Base-by-base conservation (phyloP, 2,888 invertebrate species). In the Drosophila silvestris region DNA sequence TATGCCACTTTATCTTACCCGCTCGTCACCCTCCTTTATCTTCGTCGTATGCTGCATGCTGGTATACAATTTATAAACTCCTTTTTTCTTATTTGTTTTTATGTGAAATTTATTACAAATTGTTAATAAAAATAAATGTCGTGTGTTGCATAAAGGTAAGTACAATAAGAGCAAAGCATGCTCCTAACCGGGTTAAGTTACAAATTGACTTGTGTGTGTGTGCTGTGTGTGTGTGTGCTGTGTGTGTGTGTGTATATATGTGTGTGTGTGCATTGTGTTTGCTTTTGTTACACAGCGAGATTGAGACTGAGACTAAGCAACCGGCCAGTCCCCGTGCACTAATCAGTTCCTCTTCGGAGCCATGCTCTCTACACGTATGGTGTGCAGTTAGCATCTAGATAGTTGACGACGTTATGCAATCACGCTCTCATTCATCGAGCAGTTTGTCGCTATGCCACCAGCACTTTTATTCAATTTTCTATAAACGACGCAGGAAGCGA, bases 401-500 rank as follows among this genome's bases (percentile, higher is more conserved):
- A 57, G 32, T 37, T 19, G 33, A 44, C 53, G 33, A 63, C 59
- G 51, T 62, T 47, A 79, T 85, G 74, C 85, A 86, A 86, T 86
- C 90, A 86, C 81, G 79, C 83, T 83, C 89, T 90, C 81, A 85
- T 85, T 85, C 85, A 90, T 76, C 81, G 79, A 63, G 54, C 78
- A 71, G 90, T 90, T 86, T 86, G 85, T 86, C 85, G 89, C 90
- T 85, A 88, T 88, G 90, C 82, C 83, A 82, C 70, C 83, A 83
- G 90, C 78, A 88, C 79, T 88, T 85, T 86, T 83, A 90, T 86
- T 86, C 89, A 86, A 90, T 88, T 88, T 86, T 90, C 85, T 73
- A 79, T 81, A 90, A 85, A 81, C 77, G 90, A 80, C 72, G 70
- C 79, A 78, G 74, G 67, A 70, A 70, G 71, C 69, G 57, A 52